Evolutionary conservation across 1,140 invertebrate species (phyloP).

Genomic region (Zaprionus capensis): DNA sequence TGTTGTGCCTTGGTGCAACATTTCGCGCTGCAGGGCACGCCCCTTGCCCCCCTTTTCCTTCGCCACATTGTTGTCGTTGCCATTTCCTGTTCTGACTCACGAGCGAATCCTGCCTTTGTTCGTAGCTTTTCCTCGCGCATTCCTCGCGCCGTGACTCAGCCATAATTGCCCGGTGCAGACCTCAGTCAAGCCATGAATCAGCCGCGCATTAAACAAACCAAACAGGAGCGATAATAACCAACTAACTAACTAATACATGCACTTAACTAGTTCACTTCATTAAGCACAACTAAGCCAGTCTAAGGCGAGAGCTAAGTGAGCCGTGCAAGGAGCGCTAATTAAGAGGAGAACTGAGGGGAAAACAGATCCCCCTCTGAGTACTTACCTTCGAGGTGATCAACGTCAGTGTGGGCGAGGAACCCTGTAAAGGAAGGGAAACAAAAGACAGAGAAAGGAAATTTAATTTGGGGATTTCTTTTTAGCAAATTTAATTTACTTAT

Average conservation of each 20-base stretch:
- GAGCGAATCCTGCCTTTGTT: conserved; percentile 21
- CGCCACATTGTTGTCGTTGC: conserved; percentile 16
- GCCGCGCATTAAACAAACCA: background rate
- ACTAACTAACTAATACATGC: conserved; percentile 35
- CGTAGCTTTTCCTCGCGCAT: conserved; percentile 3
- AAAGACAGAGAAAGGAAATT: background rate
- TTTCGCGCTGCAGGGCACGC: conserved; percentile 68
- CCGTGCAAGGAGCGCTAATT: conserved; percentile 29
- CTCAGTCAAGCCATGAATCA: background rate
- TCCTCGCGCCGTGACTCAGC: conserved; percentile 1
- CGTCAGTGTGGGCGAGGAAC: conserved; percentile 88
- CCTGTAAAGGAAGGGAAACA: conserved; percentile 85
- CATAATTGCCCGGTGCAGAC: background rate
- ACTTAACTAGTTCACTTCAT: background rate
- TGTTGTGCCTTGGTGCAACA: conserved; percentile 63
- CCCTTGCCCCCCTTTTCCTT: conserved; percentile 2
- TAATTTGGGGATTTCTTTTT: too few species aligned
- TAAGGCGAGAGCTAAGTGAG: conserved; percentile 10
- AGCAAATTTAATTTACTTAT: too few species aligned
- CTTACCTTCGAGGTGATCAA: conserved; percentile 89
- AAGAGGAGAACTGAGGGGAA: background rate
- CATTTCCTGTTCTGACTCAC: conserved; percentile 60
- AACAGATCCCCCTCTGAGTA: conserved; percentile 29
- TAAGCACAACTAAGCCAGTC: background rate
- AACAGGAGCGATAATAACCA: conserved; percentile 9